Evolutionary conservation across 1,140 invertebrate genomes (phyloP), one percentile per base, ranked within the genome.

Genomic region (Drosophila neocordata): DNA sequence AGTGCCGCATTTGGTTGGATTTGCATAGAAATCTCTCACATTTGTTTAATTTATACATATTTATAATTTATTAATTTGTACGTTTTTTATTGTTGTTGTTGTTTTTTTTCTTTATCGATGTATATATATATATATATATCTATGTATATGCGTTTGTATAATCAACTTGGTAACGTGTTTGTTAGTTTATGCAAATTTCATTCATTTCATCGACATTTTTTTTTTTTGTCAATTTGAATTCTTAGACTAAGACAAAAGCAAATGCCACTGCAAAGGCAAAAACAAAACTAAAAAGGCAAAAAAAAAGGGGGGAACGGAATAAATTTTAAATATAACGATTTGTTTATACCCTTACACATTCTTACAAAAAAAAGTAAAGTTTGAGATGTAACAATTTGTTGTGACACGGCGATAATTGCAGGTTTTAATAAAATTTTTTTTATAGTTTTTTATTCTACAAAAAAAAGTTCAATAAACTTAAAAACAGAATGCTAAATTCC

Each of bases 81-180:
- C 5, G 24, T 27, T 64, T 59, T 53, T 24, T 64, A 55, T 53
- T 24, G 22, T 24, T 22, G n/a, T 57, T 57, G n/a, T 56, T 59
- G 53, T 73, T 13, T 18, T 44, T 44, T 6, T 1, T 48, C 37
- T 38, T 38, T 38, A 13, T 38, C 37, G 18, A 48, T 8, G 12
- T 35, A 60, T 41, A 60, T 20, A 60, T 2, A 37, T 59, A 37
- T 58, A 5, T 59, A 7, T 58, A n/a, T 59, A 13, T 41, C 11
- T 35, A 13, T 60, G 41, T 62, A 58, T 72, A 34, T 38, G 27
- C 20, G 8, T 27, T 48, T 62, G 58, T 74, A 37, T 51, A 77
- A 67, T 75, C 67, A 74, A 70, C 69, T 74, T 65, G 66, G 66
- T 58, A 77, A 70, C 53, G 41, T 52, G 41, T 65, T 65, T 65